Evolutionary conservation across 2,113 vertebrate genomes (phyloP).

Genomic region (Lichenostomus cassidix): DNA sequence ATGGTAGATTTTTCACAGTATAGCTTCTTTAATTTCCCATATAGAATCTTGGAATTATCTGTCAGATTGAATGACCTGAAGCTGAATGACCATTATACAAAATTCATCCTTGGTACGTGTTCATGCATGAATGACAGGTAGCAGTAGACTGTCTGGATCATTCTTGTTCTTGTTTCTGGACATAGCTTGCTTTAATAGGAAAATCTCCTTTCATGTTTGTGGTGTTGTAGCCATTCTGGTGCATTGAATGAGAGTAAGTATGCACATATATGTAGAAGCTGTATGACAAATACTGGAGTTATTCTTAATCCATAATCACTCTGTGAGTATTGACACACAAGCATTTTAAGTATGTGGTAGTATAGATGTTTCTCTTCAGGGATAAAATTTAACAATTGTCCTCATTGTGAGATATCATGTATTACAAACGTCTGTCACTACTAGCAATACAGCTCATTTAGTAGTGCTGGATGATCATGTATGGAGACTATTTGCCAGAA

Average conservation of each 20-base stretch:
- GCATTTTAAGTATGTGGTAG: not conserved
- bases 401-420: slow-evolving; percentile 16
- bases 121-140: not conserved
- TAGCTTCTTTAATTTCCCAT: not conserved
- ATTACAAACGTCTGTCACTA: slow-evolving; percentile 10
- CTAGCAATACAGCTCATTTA: not conserved
- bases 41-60: not conserved
- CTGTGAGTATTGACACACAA: not conserved
- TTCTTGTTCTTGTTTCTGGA: not conserved
- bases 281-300: not conserved
- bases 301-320: not conserved
- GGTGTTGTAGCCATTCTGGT: not conserved
- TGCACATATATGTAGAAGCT: not conserved
- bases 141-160: not conserved
- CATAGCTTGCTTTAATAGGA: not conserved
- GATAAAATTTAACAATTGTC: slow-evolving; percentile 50
- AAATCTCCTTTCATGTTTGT: not conserved
- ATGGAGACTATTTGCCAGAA: slow-evolving; percentile 23
- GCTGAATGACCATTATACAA: not conserved
- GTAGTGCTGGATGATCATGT: not conserved
- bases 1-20: not conserved
- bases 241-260: not conserved
- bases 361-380: slow-evolving; percentile 27
- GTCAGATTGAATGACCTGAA: not conserved
- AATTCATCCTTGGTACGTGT: not conserved